Base-by-base conservation (phyloP, 2,113 vertebrate genomes). In the Anas platyrhynchos region DNA sequence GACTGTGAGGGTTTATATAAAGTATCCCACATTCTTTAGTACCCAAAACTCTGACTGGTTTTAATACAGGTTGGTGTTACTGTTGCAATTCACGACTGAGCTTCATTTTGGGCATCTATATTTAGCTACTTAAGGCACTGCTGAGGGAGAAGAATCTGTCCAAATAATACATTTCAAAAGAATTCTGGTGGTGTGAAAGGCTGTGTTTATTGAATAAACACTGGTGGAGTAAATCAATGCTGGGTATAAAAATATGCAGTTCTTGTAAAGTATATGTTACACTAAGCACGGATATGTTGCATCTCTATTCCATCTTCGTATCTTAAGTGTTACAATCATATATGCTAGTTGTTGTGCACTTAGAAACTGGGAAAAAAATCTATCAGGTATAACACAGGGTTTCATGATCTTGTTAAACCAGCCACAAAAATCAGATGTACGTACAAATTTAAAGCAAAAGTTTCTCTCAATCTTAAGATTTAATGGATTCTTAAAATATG, bases 241-340 rank as follows among this genome's bases (percentile, higher is more conserved):
- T 93, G 44, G 22, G 5, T 86, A 68, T 52, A 93, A 91, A 92
- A 87, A 29, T 25, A 55, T 58, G 44, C 66, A 76, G 66, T 54
- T 87, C 34, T 83, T 83, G 29, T 52, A 82, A 93, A 92, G 63
- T 94, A 76, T 67, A 87, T n/a, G 54, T 86, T 94, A 18, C 6
- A 3, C n/a, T 36, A 76, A 85, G 65, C 48, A 61, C 34, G 29
- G 21, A 54, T 85, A 56, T 1, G 58, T 68, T 94, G 36, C 34
- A 34, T 81, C 27, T 83, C 36, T 81, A 0, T 38, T 38, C 20
- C 14, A 36, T 88, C 38, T 61, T 89, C 91, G 69, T 82, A 18
- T 79, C 54, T 82, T n/a, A 12, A 72, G 27, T 48, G 4, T 90
- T 91, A 27, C 29, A 79, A n/a, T 83, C 11, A 7, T 65, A 44